These are phyloP conservation scores for Lomographa bimaculata DNA, from an alignment of 2,888 invertebrate genomes.

Conservation along the genomic window DNA sequence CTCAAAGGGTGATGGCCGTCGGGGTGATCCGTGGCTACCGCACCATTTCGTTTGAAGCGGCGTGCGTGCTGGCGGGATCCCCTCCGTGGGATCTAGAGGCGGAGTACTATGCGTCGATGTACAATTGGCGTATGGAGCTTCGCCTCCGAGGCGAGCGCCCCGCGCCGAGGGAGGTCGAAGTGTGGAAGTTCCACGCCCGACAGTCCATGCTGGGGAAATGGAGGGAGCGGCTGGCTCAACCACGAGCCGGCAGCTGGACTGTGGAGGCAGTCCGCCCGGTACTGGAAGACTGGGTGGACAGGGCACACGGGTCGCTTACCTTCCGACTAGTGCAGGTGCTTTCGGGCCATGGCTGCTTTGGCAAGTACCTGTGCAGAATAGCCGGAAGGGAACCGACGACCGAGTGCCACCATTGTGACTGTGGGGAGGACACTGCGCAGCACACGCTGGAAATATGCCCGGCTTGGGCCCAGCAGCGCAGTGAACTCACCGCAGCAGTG, in stretches of 20 bases:
- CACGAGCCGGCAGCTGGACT: background rate
- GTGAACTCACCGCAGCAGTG: conserved; percentile 8
- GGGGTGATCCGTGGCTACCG: conserved; percentile 10
- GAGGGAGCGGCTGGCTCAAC: background rate
- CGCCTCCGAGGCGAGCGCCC: no score
- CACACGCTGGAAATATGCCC: conserved; percentile 10
- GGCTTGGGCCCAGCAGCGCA: conserved; percentile 21
- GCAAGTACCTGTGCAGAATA: conserved; percentile 3
- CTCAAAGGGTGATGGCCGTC: conserved; percentile 4
- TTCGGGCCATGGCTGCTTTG: conserved; percentile 8
- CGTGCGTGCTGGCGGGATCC: conserved; percentile 7
- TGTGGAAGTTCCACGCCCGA: background rate
- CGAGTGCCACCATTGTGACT: conserved; percentile 4
- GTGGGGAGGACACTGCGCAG: conserved; percentile 6
- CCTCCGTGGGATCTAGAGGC: conserved; percentile 16
- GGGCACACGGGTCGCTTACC: no score
- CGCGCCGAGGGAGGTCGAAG: background rate
- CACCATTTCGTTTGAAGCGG: conserved; percentile 12
- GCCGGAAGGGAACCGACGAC: conserved; percentile 3
- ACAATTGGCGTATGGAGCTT: background rate
- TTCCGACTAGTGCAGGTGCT: no score
- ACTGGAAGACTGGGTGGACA: background rate
- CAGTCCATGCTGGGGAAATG: background rate
- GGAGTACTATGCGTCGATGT: background rate
- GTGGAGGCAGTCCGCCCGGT: background rate